phyloP scores from a whole-genome alignment of 2,888 invertebrate species.

The Bursaphelenchus okinawaensis region DNA sequence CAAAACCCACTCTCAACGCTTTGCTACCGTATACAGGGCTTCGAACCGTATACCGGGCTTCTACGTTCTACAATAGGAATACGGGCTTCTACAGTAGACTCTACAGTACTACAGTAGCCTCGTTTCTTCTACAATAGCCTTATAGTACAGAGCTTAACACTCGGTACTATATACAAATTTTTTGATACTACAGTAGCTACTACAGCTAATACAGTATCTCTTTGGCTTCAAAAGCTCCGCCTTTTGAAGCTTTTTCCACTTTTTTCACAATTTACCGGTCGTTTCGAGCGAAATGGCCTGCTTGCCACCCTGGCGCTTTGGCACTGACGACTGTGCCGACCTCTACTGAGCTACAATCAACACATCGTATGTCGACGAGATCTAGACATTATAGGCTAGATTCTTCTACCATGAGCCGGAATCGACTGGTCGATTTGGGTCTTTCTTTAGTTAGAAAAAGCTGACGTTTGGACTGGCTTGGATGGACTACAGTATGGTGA shows the following conservation, averaged over 20 bases:
- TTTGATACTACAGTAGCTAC: too few species aligned
- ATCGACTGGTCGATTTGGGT: background rate
- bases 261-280: too few species aligned
- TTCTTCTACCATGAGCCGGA: background rate
- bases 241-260: too few species aligned
- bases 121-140: too few species aligned
- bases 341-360: slow-evolving; percentile 5
- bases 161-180: background rate
- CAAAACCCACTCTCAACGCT: background rate
- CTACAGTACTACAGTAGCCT: too few species aligned
- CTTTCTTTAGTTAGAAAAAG: too few species aligned
- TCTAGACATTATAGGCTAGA: background rate
- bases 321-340: slow-evolving; percentile 21
- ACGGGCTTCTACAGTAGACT: too few species aligned
- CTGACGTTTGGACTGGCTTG: too few species aligned
- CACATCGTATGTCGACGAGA: background rate
- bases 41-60: background rate
- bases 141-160: background rate
- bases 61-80: too few species aligned
- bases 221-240: too few species aligned
- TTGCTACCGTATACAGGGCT: background rate
- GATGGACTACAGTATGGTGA: too few species aligned
- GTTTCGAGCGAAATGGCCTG: slow-evolving; percentile 11
- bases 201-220: too few species aligned
- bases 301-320: slow-evolving; percentile 24